These are phyloP conservation scores for Liopterus haemorrhoidalis DNA, from an alignment of 2,888 invertebrate genomes.

Conservation along the genomic window DNA sequence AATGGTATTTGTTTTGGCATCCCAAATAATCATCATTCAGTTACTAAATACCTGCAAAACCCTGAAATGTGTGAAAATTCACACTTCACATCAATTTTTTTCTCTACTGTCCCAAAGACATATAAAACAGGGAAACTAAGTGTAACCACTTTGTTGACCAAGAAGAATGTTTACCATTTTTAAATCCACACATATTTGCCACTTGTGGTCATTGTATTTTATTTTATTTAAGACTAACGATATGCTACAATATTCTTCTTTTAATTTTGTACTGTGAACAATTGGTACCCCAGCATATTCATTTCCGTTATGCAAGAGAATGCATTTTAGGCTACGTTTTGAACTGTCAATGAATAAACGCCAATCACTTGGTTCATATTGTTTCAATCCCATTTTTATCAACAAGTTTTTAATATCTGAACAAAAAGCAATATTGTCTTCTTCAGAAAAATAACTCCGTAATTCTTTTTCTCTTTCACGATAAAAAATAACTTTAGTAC, in stretches of 20 bases:
- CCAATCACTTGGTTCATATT: conserved; percentile 27
- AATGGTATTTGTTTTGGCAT: too few relatives aligned
- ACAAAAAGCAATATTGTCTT: conserved; percentile 26
- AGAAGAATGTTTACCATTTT: conserved; percentile 19
- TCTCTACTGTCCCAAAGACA: conserved; percentile 28
- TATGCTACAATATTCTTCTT: conserved; percentile 22
- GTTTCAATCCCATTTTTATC: conserved; percentile 23
- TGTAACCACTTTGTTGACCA: conserved; percentile 19
- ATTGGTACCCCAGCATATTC: conserved; percentile 24
- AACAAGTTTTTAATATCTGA: conserved; percentile 22
- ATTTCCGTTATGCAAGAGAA: conserved; percentile 28
- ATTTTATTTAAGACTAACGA: conserved; percentile 20
- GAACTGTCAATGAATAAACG: conserved; percentile 30
- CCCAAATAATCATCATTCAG: too few relatives aligned
- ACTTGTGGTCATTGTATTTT: conserved; percentile 18
- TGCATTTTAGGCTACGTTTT: conserved; percentile 27
- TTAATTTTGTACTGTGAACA: conserved; percentile 24
- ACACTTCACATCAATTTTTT: too few relatives aligned
- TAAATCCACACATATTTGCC: conserved; percentile 14
- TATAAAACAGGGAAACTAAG: conserved; percentile 24
- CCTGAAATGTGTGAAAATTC: too few relatives aligned
- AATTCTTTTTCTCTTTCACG: conserved; percentile 21
- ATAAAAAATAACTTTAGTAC: conserved; percentile 21
- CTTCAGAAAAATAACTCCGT: conserved; percentile 21
- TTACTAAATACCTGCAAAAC: too few relatives aligned